phyloP scores from a whole-genome alignment of 2,797 vertebrate species.

The Pseudochirops cupreus region DNA sequence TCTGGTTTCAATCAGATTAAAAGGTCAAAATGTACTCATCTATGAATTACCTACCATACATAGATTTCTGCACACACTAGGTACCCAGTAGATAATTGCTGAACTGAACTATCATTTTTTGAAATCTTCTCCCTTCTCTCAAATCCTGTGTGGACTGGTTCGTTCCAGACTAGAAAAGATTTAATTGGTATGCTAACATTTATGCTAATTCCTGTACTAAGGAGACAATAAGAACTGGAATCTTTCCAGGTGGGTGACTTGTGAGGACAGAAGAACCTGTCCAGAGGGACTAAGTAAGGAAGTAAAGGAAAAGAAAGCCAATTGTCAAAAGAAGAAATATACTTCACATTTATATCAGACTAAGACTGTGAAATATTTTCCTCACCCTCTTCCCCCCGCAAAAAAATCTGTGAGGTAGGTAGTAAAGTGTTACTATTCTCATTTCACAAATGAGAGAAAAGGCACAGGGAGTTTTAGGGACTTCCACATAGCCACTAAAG shows the following conservation, averaged over 20 bases:
- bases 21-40: neutral
- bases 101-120: neutral
- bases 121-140: neutral
- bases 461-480: neutral
- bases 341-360: neutral
- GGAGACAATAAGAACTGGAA: neutral
- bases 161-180: neutral
- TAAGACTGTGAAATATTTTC: neutral
- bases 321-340: neutral
- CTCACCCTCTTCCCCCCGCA: neutral
- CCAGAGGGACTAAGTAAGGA: neutral
- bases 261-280: neutral
- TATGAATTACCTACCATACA: neutral
- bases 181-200: neutral
- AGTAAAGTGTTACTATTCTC: neutral
- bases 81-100: neutral
- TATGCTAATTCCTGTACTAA: neutral
- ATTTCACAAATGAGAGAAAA: conserved; percentile 2
- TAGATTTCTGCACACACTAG: neutral
- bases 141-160: neutral
- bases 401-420: neutral
- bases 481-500: neutral
- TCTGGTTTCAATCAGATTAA: neutral
- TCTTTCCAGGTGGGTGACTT: neutral
- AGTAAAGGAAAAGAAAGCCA: neutral